Percentiles rank a stretch among this genome's conserved stretches.
These are phyloP conservation scores for Ruditapes philippinarum DNA, from an alignment of 1,140 invertebrate genomes.

Conservation along the genomic window DNA sequence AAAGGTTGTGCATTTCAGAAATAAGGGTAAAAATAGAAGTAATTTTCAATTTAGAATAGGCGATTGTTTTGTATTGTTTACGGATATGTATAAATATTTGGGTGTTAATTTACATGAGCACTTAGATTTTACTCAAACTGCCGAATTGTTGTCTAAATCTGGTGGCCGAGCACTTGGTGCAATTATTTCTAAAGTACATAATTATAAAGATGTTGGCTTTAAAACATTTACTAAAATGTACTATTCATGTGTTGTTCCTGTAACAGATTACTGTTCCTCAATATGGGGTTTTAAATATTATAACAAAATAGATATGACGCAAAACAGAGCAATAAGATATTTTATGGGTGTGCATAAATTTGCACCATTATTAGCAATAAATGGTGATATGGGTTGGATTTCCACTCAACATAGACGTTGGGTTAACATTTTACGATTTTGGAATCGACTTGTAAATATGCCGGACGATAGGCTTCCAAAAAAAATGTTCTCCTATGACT, in stretches of 20 bases:
- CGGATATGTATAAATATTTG: background rate
- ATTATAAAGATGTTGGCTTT: background rate
- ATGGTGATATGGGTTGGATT: background rate
- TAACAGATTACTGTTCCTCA: background rate
- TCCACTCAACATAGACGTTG: background rate
- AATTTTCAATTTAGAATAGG: background rate
- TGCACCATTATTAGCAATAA: constrained; percentile 1
- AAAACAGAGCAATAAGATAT: constrained; percentile 1
- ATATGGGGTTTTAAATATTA: background rate
- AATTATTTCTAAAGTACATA: background rate
- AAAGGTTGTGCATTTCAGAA: background rate
- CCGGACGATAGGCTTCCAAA: too few species aligned
- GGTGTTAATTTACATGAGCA: background rate
- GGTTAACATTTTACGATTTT: background rate
- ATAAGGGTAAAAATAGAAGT: background rate
- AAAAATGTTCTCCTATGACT: too few species aligned
- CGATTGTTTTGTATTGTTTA: background rate
- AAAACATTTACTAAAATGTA: background rate
- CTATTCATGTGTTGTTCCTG: constrained; percentile 2
- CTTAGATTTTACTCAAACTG: background rate
- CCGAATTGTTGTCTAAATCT: background rate
- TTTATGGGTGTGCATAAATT: constrained; percentile 3
- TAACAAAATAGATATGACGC: background rate
- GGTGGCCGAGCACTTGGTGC: background rate
- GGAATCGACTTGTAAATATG: constrained; percentile 2